Base-by-base conservation (phyloP, 2,797 vertebrate genomes). In the Nyctalus aviator region DNA sequence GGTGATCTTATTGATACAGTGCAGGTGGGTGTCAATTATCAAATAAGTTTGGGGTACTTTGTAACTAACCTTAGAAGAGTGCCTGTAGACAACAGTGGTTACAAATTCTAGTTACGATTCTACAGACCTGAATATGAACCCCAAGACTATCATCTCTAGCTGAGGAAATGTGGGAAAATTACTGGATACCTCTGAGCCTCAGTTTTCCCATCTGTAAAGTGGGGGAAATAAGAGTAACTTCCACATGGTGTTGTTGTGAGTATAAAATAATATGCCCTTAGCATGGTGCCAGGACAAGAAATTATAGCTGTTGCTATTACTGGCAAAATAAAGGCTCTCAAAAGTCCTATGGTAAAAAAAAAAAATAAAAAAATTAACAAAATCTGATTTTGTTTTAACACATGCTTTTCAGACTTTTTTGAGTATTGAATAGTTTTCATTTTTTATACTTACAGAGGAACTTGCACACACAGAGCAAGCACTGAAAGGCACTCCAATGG, bases 241-340 rank as follows among this genome's bases (percentile, higher is more conserved):
- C 57, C 6, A 72, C 21, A 20, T 21, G 6, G 20, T 25, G 14
- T 20, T 73, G 41, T 50, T 77, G 48, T 57, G n/a, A 77, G 21
- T 46, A 46, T 79, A 66, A 82, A 91, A 77, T 41, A 50, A 57
- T 62, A 30, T 20, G 5, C 35, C 76, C 12, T 84, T 37, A 21
- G 50, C 27, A 23, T 81, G 27, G 55, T 57, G 37, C 10, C 32
- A 53, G 72, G 32, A 62, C 1, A 72, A 79, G 68, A 72, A 88
- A 75, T 21, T 85, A 30, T 15, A 71, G 69, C 88, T 69, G 27
- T 66, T 84, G 37, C 10, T 85, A 27, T 27, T 90, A 59, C 8
- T 37, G 62, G 44, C 46, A 53, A 83, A 96, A 83, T 71, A 76
- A 85, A 88, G 76, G n/a, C 27, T 71, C n/a, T 44, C 53, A 27